Base-by-base conservation (phyloP, 1,140 invertebrate species). In the Drosophila ohnishii region DNA sequence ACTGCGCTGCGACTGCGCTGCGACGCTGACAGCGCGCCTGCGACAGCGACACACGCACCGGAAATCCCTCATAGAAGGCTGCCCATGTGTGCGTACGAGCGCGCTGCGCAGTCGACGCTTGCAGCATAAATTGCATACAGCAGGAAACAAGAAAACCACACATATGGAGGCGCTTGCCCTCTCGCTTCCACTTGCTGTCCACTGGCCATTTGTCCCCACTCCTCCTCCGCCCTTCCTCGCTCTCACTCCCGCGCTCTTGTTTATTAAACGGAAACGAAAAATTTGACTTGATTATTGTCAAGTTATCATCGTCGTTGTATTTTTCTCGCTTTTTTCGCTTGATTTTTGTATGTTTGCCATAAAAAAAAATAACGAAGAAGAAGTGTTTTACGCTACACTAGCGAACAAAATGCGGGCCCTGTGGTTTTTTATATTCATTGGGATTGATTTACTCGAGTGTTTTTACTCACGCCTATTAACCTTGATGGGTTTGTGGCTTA, bases 241-340 rank as follows among this genome's bases (percentile, higher is more conserved):
- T 47, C 42, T 22, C 34, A 51, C 40, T 57, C 42, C 22, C 61
- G 42, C 59, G 61, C 60, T 72, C 56, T 72, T 59, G 66, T 87
- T 87, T 87, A 87, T 84, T 87, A 87, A 87, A 80, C 84, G 84
- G 84, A 87, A 87, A 87, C 81, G 73, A 88, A 87, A 87, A 87
- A 87, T 88, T 87, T 87, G 76, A 88, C 84, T 88, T 88, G 84
- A 88, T 88, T 88, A 83, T 84, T 87, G 83, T 87, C 77, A 88
- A 87, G 80, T 84, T 73, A 71, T 70, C 72, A 44, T 74, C 62
- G 53, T 82, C 53, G 66, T 48, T 73, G 75, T 58, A 37, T 35
- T 53, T 58, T 58, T 30, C 48, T 51, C 48, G 48, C 48, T 48
- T 59, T 51, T 67, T 77, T 34, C 53, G 39, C 70, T 69, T 76